Evolutionary conservation across 1,140 invertebrate genomes (phyloP), one percentile per base, ranked within the genome.

Genomic region (Saccostrea cuccullata): DNA sequence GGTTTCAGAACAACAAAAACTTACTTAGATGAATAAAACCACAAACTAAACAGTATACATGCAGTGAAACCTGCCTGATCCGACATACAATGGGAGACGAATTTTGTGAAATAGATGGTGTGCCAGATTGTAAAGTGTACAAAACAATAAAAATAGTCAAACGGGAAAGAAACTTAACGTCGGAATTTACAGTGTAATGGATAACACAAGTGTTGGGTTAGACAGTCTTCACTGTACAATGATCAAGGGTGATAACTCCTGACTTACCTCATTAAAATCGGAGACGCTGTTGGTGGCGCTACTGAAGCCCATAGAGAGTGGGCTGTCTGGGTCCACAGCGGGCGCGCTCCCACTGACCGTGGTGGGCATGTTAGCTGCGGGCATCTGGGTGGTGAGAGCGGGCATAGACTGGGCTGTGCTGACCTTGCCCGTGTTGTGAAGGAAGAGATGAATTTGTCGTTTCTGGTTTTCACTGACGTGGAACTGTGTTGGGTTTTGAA

Each of bases 401-500:
- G 94, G 93, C 82, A 93, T 89, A 23, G 93, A 93, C 87, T 93
- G 97, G 94, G 92, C 95, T 89, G 95, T 96, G 96, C 23, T 83
- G 20, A 67, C 87, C 36, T 86, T 88, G 96, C 94, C 58, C 95
- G 96, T 91, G 95, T 96, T 86, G 95, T 95, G 94, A 36, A 98
- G 96, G 95, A 97, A 98, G 94, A 98, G 97, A 12, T 97, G 96
- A 60, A 98, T 97, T 95, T 98, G 98, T 93, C 97, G 97, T 93
- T 98, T 97, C 94, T 98, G 97, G 91, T 97, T 98, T 95, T 98
- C 97, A 86, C 97, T 97, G 87, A 98, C 97, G 96, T 98, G 98
- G 95, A 98, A 98, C 90, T 97, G 96, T 26, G 98, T 98, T 82
- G 98, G 98, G 95, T 98, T 98, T 94, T 98, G 97, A 93, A 98